These are phyloP conservation scores for Anas bernieri DNA, from an alignment of 2,797 vertebrate species.

Conservation along the genomic window DNA sequence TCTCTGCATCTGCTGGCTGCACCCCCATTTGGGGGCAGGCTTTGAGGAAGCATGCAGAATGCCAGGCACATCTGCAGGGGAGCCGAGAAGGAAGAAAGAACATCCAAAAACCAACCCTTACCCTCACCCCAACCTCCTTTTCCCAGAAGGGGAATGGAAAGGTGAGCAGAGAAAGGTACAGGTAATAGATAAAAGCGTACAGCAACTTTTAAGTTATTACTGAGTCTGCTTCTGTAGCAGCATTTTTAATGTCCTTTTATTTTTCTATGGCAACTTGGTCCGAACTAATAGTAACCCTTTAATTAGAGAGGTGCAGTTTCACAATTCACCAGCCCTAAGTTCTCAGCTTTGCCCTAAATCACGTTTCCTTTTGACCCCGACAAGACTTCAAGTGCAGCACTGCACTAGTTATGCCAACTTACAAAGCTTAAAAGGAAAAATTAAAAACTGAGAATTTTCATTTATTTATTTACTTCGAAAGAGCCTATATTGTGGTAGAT, in stretches of 20 bases:
- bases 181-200: not conserved
- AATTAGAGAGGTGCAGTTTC: not conserved
- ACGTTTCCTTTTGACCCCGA: not conserved
- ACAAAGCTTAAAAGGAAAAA: not conserved
- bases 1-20: not conserved
- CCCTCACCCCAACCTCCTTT: not conserved
- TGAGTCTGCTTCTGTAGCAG: not conserved
- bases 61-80: not conserved
- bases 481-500: not conserved
- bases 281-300: not conserved
- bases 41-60: not conserved
- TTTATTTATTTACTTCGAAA: not conserved
- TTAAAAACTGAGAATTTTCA: not conserved
- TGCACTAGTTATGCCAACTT: not conserved
- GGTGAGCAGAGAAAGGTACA: not conserved
- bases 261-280: not conserved
- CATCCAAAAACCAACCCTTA: not conserved
- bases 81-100: not conserved
- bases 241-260: not conserved
- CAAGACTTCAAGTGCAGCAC: not conserved
- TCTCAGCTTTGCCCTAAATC: not conserved
- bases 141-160: not conserved
- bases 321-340: not conserved
- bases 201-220: not conserved
- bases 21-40: not conserved